Percentiles rank a stretch among this genome's conserved stretches.
Conservation (phyloP, 2,113 vertebrate genomes). For the Paramormyrops kingsleyae region DNA sequence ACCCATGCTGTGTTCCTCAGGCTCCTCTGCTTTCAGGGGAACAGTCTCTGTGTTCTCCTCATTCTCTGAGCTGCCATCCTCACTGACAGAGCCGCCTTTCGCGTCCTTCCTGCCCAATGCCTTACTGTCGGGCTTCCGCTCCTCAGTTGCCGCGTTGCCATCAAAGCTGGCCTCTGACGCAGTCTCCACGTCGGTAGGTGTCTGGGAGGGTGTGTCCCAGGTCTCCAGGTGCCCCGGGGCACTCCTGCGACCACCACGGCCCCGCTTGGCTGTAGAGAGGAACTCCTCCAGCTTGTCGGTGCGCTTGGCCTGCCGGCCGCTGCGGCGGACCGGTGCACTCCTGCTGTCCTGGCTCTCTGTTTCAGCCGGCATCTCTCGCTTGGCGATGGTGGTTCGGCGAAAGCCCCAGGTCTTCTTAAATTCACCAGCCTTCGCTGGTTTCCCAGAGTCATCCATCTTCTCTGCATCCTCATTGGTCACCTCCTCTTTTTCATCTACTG, state of each 20-base stretch:
- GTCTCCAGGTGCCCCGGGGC: slow-evolving; percentile 67
- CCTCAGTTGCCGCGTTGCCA: slow-evolving; percentile 49
- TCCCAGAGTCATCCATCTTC: slow-evolving; percentile 50
- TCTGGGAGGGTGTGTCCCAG: slow-evolving; percentile 75
- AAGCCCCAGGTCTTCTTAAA: slow-evolving; percentile 89
- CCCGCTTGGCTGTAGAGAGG: slow-evolving; percentile 77
- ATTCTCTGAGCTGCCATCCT: slow-evolving; percentile 60
- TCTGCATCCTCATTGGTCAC: slow-evolving; percentile 54
- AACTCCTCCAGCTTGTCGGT: slow-evolving; percentile 91
- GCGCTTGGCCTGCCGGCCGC: slow-evolving; percentile 84
- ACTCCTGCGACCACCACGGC: slow-evolving; percentile 56
- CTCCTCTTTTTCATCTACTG: slow-evolving; percentile 58
- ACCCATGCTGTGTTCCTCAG: neutral
- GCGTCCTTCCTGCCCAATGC: slow-evolving; percentile 39
- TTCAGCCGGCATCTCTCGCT: slow-evolving; percentile 76
- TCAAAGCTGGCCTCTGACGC: slow-evolving; percentile 90
- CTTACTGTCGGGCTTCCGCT: slow-evolving; percentile 52
- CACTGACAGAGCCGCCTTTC: slow-evolving; percentile 33
- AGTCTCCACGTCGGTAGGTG: slow-evolving; percentile 79
- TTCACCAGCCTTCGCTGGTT: slow-evolving; percentile 67
- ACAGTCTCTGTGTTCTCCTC: slow-evolving; percentile 53
- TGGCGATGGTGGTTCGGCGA: slow-evolving; percentile 81
- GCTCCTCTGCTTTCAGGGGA: slow-evolving; percentile 12
- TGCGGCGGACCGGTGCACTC: slow-evolving; percentile 73
- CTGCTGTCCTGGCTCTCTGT: slow-evolving; percentile 62